A percentile compares a stretch with the other conserved stretches of the same genome.
Evolutionary conservation across 2,888 invertebrate species (phyloP).

Genomic region (Acleris holmiana): DNA sequence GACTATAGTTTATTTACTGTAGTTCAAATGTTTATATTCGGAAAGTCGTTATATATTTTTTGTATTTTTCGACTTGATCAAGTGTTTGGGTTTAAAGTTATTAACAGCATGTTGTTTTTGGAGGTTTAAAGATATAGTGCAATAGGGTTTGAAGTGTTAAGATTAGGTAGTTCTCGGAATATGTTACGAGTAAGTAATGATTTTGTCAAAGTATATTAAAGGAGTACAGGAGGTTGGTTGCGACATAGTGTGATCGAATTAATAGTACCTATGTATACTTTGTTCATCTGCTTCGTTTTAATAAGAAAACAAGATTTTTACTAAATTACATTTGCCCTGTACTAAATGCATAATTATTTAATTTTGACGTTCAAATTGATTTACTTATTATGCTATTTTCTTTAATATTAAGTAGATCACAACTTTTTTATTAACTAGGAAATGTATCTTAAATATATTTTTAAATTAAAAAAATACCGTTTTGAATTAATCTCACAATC

Average conservation of each 20-base stretch:
- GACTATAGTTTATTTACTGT: constrained; percentile 41
- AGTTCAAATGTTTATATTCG: constrained; percentile 47
- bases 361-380: too few relatives aligned
- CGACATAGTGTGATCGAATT: background rate
- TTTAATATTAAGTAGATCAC: background rate
- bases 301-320: background rate
- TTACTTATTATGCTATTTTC: too few relatives aligned
- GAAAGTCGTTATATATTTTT: constrained; percentile 25
- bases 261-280: background rate
- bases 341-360: too few relatives aligned
- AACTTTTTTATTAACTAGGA: constrained; percentile 20
- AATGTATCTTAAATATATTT: constrained; percentile 22
- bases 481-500: constrained; percentile 64
- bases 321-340: too few relatives aligned
- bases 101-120: constrained; percentile 32
- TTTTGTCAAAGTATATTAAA: constrained; percentile 11
- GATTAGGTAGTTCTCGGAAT: constrained; percentile 19
- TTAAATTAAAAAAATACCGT: constrained; percentile 42
- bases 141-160: constrained; percentile 30
- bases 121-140: constrained; percentile 28
- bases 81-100: constrained; percentile 17
- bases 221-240: constrained; percentile 28
- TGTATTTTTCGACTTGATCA: constrained; percentile 27
- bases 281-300: constrained; percentile 10
- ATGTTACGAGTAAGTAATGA: constrained; percentile 16